Conservation (phyloP, 1,140 invertebrate genomes). For the Drosophila hydei region DNA sequence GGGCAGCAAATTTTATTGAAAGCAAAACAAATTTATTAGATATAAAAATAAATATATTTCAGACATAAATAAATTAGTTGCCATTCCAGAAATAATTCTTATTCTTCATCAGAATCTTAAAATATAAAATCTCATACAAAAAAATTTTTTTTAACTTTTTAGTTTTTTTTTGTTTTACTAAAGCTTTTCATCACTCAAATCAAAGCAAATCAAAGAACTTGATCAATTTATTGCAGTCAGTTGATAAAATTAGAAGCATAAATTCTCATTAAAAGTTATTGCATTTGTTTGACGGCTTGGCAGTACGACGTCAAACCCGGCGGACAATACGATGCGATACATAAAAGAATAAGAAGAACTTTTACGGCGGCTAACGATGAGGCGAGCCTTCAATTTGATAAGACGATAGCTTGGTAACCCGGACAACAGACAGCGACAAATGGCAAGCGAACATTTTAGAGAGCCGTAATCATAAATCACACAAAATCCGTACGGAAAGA, state of each 20-base stretch:
- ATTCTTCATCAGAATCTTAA: too few species aligned
- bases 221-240: constrained; percentile 46
- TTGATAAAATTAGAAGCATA: constrained; percentile 51
- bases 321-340: constrained; percentile 1
- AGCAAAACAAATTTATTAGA: too few species aligned
- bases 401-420: constrained; percentile 17
- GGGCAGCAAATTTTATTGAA: too few species aligned
- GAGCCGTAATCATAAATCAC: constrained; percentile 60
- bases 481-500: constrained; percentile 1
- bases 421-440: constrained; percentile 61
- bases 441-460: constrained; percentile 59
- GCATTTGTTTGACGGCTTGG: constrained; percentile 47
- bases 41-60: too few species aligned
- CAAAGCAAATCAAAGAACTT: constrained; percentile 21
- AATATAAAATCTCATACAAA: background rate
- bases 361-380: constrained; percentile 46
- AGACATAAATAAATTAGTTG: too few species aligned
- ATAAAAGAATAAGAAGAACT: constrained; percentile 41
- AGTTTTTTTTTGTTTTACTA: background rate
- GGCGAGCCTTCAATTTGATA: constrained; percentile 16
- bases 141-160: background rate
- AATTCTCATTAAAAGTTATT: constrained; percentile 79
- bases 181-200: background rate
- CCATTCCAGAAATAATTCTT: background rate
- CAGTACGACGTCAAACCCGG: constrained; percentile 50